Evolutionary conservation across 2,888 invertebrate genomes (phyloP), one percentile per base, ranked within the genome.

Genomic region (Tholera decimalis): DNA sequence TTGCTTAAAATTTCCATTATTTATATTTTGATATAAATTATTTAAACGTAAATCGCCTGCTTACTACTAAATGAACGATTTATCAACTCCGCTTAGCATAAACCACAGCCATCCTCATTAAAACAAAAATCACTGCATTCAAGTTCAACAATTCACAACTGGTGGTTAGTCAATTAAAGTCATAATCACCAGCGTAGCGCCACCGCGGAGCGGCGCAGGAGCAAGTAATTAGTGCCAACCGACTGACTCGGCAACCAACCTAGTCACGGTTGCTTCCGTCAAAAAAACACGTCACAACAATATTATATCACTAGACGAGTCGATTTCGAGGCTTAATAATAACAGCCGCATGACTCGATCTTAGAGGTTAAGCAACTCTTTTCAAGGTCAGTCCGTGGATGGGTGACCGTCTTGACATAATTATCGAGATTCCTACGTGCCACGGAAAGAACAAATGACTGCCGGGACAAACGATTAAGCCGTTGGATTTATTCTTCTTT

Each of bases 271-370:
- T 65, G 67, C 65, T 81, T 81, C 82, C 82, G 80, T 67, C 56
- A 70, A 79, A 80, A 80, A 80, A 78, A 81, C 66, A 73, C 67
- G 70, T 81, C 81, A 80, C 67, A 80, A 80, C 76, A 76, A 76
- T 55, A 62, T 78, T 74, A 72, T 77, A 75, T 62, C 77, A 73
- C 62, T 51, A 72, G 72, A 71, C 62, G 41, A 47, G 18, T 39
- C 28, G 41, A 66, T n/a, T n/a, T n/a, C n/a, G n/a, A n/a, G n/a
- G n/a, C n/a, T n/a, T n/a, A n/a, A n/a, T n/a, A n/a, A n/a, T n/a
- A n/a, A n/a, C n/a, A n/a, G n/a, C n/a, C n/a, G n/a, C n/a, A n/a
- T n/a, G n/a, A n/a, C n/a, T n/a, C n/a, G n/a, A n/a, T n/a, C n/a
- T n/a, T n/a, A n/a, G n/a, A n/a, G n/a, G n/a, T n/a, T n/a, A n/a